A percentile compares a stretch with the other conserved stretches of the same genome.
Conservation (phyloP, 2,797 vertebrate genomes). For the Morus bassanus region DNA sequence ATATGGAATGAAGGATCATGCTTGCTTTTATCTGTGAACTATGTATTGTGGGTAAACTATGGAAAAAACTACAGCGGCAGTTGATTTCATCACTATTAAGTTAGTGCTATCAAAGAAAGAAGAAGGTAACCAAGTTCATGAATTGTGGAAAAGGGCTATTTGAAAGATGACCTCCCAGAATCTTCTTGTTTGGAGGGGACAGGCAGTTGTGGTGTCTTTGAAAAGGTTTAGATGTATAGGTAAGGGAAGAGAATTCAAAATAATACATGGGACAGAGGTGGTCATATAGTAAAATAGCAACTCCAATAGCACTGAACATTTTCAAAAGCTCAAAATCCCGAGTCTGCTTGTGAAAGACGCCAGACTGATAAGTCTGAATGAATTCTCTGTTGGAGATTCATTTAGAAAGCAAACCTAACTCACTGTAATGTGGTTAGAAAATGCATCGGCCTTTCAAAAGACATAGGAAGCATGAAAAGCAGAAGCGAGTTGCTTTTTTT, state of each 20-base stretch:
- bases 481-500: not conserved
- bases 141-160: not conserved
- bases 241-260: not conserved
- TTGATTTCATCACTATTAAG: not conserved
- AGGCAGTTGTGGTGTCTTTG: not conserved
- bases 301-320: not conserved
- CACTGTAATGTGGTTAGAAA: not conserved
- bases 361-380: not conserved
- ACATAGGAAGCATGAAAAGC: not conserved
- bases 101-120: not conserved
- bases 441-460: not conserved
- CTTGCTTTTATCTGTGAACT: not conserved
- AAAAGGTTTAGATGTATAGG: not conserved
- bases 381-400: not conserved
- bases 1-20: not conserved
- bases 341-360: not conserved
- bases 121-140: accelerated
- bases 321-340: not conserved
- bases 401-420: not conserved
- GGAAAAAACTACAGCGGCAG: not conserved
- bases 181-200: not conserved
- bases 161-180: not conserved
- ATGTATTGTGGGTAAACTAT: not conserved
- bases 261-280: not conserved
- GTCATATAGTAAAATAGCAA: not conserved